phyloP scores from a whole-genome alignment of 2,113 vertebrate species.

The Vicugna pacos region DNA sequence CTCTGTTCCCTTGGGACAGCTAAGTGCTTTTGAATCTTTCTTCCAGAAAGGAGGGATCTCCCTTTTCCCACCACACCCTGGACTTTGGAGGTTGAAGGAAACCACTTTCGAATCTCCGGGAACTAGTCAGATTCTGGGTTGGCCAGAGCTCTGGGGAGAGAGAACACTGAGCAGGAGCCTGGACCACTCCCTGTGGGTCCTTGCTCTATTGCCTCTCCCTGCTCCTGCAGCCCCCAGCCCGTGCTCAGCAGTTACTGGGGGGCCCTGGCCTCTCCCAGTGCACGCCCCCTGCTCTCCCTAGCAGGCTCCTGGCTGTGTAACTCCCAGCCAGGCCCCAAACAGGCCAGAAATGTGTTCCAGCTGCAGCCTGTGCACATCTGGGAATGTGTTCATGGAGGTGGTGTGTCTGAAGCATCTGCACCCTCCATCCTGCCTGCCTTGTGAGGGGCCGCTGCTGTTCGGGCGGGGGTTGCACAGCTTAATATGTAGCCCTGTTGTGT shows the following conservation, averaged over 20 bases:
- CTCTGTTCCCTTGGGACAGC: background rate
- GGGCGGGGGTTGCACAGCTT: background rate
- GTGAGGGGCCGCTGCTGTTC: background rate
- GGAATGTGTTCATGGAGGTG: constrained; percentile 62
- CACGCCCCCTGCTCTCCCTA: background rate
- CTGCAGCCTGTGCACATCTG: constrained; percentile 71
- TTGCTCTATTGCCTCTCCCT: background rate
- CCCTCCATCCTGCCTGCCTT: background rate
- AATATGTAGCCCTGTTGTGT: background rate
- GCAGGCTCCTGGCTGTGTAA: background rate
- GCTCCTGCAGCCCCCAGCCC: background rate
- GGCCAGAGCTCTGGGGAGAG: background rate
- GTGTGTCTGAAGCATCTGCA: background rate
- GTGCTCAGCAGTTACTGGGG: background rate
- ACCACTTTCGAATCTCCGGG: constrained; percentile 44
- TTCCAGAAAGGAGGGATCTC: constrained; percentile 23
- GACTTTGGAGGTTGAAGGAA: background rate
- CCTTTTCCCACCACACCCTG: background rate
- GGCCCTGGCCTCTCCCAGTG: background rate
- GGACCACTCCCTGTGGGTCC: background rate
- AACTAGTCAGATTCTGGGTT: constrained; percentile 13
- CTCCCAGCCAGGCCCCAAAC: constrained; percentile 42
- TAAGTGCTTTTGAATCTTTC: constrained; percentile 36
- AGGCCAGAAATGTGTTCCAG: constrained; percentile 66
- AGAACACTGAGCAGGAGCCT: background rate